Conservation (phyloP, 2,113 vertebrate genomes). For the Stictonetta naevosa region DNA sequence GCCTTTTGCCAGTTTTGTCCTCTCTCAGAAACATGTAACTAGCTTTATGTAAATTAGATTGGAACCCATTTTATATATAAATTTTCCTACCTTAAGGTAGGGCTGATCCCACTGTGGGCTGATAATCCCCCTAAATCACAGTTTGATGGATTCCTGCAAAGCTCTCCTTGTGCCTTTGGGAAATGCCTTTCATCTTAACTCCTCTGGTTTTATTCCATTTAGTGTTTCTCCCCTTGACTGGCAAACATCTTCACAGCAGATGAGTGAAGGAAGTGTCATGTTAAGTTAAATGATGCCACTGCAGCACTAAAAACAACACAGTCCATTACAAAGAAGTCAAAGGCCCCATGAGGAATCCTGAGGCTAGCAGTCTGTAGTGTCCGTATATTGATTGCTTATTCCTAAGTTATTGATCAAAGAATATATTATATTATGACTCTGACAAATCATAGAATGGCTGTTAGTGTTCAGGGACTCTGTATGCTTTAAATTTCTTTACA, state of each 20-base stretch:
- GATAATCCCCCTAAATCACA: not conserved
- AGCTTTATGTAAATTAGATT: not conserved
- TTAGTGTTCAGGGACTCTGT: not conserved
- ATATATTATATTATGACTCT: constrained; percentile 24
- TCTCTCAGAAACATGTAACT: not conserved
- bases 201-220: constrained; percentile 15
- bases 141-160: not conserved
- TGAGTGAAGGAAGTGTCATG: constrained; percentile 11
- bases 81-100: not conserved
- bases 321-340: constrained; percentile 40
- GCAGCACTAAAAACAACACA: constrained; percentile 14
- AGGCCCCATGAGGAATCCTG: not conserved
- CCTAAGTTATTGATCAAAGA: constrained; percentile 53
- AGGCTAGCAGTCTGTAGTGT: constrained; percentile 6
- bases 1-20: not conserved
- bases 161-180: not conserved
- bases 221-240: constrained; percentile 11
- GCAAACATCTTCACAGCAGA: not conserved
- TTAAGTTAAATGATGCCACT: constrained; percentile 49
- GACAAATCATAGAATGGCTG: constrained; percentile 25
- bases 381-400: constrained; percentile 57
- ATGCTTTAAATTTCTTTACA: constrained; percentile 47
- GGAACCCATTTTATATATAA: not conserved
- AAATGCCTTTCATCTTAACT: constrained; percentile 6
- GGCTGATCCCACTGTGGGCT: not conserved